Evolutionary conservation across 1,140 invertebrate genomes (phyloP).

Genomic region (Eriocheir sinensis): DNA sequence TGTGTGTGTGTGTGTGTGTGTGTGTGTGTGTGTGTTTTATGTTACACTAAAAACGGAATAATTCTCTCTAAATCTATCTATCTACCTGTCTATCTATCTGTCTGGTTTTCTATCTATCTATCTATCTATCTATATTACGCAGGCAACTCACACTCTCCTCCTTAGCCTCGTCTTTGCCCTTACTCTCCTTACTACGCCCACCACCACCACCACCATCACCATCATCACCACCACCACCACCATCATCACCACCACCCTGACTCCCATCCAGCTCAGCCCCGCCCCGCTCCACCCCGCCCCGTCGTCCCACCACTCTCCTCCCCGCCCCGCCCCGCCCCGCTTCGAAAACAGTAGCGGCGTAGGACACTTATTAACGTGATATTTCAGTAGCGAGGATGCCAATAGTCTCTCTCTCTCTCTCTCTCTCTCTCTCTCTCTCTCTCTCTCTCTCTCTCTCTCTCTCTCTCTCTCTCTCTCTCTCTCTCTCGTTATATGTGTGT

Average conservation of each 20-base stretch:
- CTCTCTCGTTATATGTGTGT: background rate
- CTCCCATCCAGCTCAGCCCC: too few species aligned
- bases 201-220: too few species aligned
- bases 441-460: background rate
- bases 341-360: background rate
- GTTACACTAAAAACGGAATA: too few species aligned
- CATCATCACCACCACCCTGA: too few species aligned
- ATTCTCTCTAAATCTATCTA: too few species aligned
- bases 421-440: background rate
- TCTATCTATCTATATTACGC: background rate
- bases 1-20: background rate
- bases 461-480: slow-evolving; percentile 22
- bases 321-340: background rate
- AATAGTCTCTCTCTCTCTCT: background rate
- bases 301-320: background rate
- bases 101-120: too few species aligned
- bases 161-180: background rate
- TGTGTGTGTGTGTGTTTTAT: background rate
- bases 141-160: too few species aligned
- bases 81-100: background rate
- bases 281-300: background rate
- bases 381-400: background rate
- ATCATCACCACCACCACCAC: too few species aligned
- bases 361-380: background rate
- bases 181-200: too few species aligned